phyloP scores from a whole-genome alignment of 2,888 invertebrate species.

The Atethmia centrago region DNA sequence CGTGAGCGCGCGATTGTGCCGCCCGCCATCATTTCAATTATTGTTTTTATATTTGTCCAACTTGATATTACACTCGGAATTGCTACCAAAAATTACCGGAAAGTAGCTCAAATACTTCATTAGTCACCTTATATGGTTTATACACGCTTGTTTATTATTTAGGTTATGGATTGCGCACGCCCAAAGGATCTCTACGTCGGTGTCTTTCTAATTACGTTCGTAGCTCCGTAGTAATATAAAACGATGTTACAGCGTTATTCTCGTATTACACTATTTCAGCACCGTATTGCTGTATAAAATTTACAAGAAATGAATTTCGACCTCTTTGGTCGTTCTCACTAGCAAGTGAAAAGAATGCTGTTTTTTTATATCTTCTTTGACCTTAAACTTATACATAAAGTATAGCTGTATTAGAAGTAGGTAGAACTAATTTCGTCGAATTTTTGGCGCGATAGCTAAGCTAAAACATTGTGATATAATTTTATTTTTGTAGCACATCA shows the following conservation, averaged over 20 bases:
- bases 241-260: slow-evolving; percentile 15
- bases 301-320: slow-evolving; percentile 35
- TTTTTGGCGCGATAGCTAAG: slow-evolving; percentile 19
- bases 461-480: slow-evolving; percentile 4
- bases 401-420: slow-evolving; percentile 5
- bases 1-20: slow-evolving; percentile 82
- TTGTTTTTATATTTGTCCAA: slow-evolving; percentile 68
- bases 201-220: slow-evolving; percentile 38
- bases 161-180: slow-evolving; percentile 60
- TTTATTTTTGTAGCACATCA: slow-evolving; percentile 28
- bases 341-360: slow-evolving; percentile 44
- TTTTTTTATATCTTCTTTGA: slow-evolving; percentile 50
- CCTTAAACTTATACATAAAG: slow-evolving; percentile 34
- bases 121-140: background rate
- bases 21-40: slow-evolving; percentile 85
- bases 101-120: background rate
- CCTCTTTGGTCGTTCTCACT: slow-evolving; percentile 9
- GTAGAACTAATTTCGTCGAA: slow-evolving; percentile 55
- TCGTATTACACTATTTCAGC: slow-evolving; percentile 50
- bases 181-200: slow-evolving; percentile 38
- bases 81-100: slow-evolving; percentile 13
- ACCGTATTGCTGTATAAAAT: slow-evolving; percentile 14
- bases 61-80: slow-evolving; percentile 34
- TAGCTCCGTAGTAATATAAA: slow-evolving; percentile 34
- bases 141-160: slow-evolving; percentile 12